Base-by-base conservation (phyloP, 2,797 vertebrate genomes). In the Poeciliopsis infans region DNA sequence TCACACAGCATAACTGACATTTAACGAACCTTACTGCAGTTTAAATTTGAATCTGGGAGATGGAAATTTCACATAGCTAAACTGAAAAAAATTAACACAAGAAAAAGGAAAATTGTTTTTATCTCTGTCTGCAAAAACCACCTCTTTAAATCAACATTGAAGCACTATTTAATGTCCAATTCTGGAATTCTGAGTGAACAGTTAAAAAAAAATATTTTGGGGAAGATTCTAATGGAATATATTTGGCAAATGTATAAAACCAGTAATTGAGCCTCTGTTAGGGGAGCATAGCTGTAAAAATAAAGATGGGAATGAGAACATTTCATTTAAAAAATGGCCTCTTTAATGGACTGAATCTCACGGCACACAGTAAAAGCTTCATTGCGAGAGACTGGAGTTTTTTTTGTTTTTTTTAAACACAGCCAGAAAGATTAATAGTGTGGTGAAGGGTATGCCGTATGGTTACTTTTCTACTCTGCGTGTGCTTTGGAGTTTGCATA, bases 391-490 rank as follows among this genome's bases (percentile, higher is more conserved):
- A 75, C 77, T 78, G 83, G 86, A 83, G 81, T 85, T 53, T 70
- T 86, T 85, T 86, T 81, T 87, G 51, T 28, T 86, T 85, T 87
- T 84, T 88, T 61, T 39, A 88, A 78, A 81, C 83, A 57, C 74
- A 59, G 31, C 5, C 5, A 1, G 70, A 39, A 31, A 79, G 78
- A 74, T 82, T 88, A 77, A 85, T 87, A 72, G 82, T 76, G 51
- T 46, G 43, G 72, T 76, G 61, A 77, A 79, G 41, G 79, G 33
- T 75, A 66, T 75, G 76, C 74, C 75, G 46, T 76, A 72, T 72
- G 53, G 76, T 85, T 84, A 78, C 72, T 86, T 69, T 70, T 74
- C 0, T 6, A 75, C 81, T 79, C 47, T 16, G n/a, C 79, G 78
- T 70, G 45, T 79, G 64, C 66, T 76, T 71, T 64, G 71, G 36